Conservation (phyloP, 2,797 vertebrate genomes). For the Muscicapa comitata region DNA sequence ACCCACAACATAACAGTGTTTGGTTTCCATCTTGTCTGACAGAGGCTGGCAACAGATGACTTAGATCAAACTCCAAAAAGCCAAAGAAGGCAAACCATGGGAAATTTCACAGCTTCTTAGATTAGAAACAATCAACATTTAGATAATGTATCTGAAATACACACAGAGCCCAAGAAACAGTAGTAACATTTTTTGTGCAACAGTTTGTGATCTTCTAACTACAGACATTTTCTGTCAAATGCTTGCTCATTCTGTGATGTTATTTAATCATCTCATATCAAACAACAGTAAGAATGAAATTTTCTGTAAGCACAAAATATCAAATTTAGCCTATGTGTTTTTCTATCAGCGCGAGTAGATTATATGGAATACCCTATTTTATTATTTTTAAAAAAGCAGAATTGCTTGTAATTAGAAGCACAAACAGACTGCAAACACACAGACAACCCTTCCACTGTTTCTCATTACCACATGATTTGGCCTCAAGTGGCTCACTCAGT, state of each 20-base stretch:
- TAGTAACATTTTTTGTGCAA: not conserved
- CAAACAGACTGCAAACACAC: not conserved
- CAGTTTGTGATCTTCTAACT: not conserved
- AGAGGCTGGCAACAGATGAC: not conserved
- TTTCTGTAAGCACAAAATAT: not conserved
- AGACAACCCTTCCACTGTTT: not conserved
- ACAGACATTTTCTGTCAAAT: not conserved
- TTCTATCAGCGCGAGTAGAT: not conserved
- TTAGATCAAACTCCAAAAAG: not conserved
- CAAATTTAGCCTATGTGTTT: not conserved
- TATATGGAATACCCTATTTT: not conserved
- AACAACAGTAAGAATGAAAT: not conserved
- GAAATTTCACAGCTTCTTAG: constrained; percentile 3
- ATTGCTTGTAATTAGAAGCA: not conserved
- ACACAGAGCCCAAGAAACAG: not conserved
- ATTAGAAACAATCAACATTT: constrained; percentile 11
- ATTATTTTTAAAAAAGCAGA: not conserved
- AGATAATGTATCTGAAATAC: not conserved
- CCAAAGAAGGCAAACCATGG: not conserved
- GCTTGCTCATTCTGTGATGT: not conserved
- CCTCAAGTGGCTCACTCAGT: not conserved
- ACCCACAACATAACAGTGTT: not conserved
- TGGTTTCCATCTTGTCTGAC: not conserved
- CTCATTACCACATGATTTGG: not conserved
- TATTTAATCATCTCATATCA: not conserved